A percentile compares a stretch with the other conserved stretches of the same genome.
phyloP scores from a whole-genome alignment of 2,113 vertebrate species.

The Cyrtonyx montezumae region DNA sequence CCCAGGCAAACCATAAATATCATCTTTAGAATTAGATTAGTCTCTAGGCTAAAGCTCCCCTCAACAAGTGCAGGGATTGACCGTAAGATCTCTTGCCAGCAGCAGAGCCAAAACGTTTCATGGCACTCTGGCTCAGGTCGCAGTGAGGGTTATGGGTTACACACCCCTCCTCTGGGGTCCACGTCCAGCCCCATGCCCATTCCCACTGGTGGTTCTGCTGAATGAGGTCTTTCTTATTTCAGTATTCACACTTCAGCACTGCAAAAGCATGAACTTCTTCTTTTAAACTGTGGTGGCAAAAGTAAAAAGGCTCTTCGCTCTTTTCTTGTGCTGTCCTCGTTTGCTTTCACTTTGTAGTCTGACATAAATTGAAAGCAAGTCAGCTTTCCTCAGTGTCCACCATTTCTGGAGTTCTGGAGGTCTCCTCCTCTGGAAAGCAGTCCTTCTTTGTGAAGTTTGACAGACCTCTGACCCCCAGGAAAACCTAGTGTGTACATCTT shows the following conservation, averaged over 20 bases:
- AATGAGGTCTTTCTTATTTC: neutral
- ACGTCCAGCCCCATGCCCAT: neutral
- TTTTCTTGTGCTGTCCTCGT: neutral
- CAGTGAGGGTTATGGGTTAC: no score
- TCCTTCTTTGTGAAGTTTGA: no score
- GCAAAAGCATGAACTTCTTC: neutral
- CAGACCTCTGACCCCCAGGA: no score
- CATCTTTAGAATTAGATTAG: neutral
- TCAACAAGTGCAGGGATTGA: neutral
- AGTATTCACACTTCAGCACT: neutral
- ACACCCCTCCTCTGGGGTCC: accelerated
- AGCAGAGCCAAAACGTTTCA: neutral
- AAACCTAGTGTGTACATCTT: no score
- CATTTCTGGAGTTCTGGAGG: no score
- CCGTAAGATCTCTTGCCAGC: neutral
- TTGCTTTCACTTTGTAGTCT: no score
- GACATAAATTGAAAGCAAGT: no score
- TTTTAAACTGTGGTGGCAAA: neutral
- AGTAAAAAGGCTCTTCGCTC: neutral
- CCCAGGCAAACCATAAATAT: neutral
- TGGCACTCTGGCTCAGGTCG: neutral
- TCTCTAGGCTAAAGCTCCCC: neutral
- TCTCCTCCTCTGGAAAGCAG: no score
- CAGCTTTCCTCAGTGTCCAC: no score
- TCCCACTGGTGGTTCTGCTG: no score